phyloP scores from a whole-genome alignment of 2,888 invertebrate genomes.

The Drosophila meridionalis region DNA sequence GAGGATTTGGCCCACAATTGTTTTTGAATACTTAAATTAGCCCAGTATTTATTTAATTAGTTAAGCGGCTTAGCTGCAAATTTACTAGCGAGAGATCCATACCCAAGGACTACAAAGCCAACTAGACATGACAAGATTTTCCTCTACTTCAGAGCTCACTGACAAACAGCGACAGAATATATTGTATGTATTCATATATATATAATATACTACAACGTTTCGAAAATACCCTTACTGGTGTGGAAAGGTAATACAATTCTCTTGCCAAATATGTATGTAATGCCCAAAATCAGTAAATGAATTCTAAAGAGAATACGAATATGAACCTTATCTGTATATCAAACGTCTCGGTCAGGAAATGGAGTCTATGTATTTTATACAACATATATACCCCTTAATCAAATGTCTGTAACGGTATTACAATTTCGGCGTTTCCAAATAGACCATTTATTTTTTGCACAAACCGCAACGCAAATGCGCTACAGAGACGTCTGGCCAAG shows the following conservation, averaged over 20 bases:
- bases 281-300: background rate
- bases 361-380: too few relatives aligned
- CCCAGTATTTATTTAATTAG: slow-evolving; percentile 74
- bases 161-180: too few relatives aligned
- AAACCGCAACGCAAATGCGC: slow-evolving; percentile 61
- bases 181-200: too few relatives aligned
- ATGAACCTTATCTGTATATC: too few relatives aligned
- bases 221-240: background rate
- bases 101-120: background rate
- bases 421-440: too few relatives aligned
- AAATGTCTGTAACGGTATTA: too few relatives aligned
- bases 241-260: background rate
- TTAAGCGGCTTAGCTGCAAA: slow-evolving; percentile 47
- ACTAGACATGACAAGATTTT: slow-evolving; percentile 32
- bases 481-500: slow-evolving; percentile 42
- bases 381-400: too few relatives aligned
- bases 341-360: too few relatives aligned
- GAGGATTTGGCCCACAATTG: slow-evolving; percentile 47
- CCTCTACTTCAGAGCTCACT: slow-evolving; percentile 11
- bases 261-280: background rate
- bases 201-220: background rate
- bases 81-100: background rate
- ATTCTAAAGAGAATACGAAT: too few relatives aligned
- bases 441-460: background rate
- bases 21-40: slow-evolving; percentile 70